Base-by-base conservation (phyloP, 2,113 vertebrate genomes). In the Ameiurus melas region DNA sequence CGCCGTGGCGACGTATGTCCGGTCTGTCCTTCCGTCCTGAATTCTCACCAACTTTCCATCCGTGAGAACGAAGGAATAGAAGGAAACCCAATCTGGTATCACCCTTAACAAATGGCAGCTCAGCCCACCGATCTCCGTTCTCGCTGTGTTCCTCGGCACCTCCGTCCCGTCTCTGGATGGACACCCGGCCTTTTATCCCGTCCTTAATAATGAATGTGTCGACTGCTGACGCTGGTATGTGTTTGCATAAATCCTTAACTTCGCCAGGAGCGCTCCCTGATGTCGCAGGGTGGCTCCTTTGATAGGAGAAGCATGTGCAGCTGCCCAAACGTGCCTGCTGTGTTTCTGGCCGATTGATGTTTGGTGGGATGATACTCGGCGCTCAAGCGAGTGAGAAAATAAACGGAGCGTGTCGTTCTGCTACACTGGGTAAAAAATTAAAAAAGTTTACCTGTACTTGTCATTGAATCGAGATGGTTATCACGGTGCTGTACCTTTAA, bases 231-330 rank as follows among this genome's bases (percentile, higher is more conserved):
- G 87, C 87, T 81, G 84, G 84, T 90, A 73, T 62, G 84, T 90
- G 89, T 90, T 90, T 90, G 87, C 89, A 84, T 90, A 90, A 90
- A 86, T 85, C 87, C 70, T 90, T 90, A 81, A 86, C 89, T 88
- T 88, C 71, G 64, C 84, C 79, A 75, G 88, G 84, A 70, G 84
- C 36, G 55, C 80, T 57, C 89, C 80, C 87, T 73, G 62, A 86
- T 80, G 85, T 84, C 86, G 33, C 60, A 86, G 87, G 87, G 87
- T 84, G 89, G 87, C 82, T 75, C 78, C 80, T 90, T 86, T 88
- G 82, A 90, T 82, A 88, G 36, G 66, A 86, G 84, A 79, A 58
- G 79, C 73, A 83, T 85, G 86, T 85, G 86, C 47, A 73, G 78
- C 77, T 51, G 79, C 33, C 79, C 30, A 66, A 82, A 85, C 43